Evolutionary conservation across 1,140 invertebrate genomes (phyloP), one percentile per base, ranked within the genome.

Genomic region (Diploscapter pachys): DNA sequence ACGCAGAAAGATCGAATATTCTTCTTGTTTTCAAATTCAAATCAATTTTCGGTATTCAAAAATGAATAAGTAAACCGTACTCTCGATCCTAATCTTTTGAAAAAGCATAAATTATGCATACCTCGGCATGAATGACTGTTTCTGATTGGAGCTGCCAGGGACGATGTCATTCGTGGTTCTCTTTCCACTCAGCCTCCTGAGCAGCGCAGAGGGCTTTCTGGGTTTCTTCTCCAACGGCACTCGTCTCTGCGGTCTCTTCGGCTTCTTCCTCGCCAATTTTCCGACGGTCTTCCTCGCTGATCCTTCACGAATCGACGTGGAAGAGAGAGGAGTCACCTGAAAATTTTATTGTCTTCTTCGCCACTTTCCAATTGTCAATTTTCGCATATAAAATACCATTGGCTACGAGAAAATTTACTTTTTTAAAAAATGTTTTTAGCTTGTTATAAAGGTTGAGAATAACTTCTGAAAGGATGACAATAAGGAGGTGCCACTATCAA

Each of bases 111-210:
- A 31, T 31, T 31, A 31, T 31, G 78, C 82, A 55, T 78, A 83
- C 67, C 83, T 73, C 9, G 83, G 83, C 75, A 85, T 85, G 71
- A 85, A 85, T 50, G 83, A 81, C 62, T 85, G 83, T 67, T 85
- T 85, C 66, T 85, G 83, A 48, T 77, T 79, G 3, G 84, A 85
- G 71, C 79, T 80, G n/a, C 82, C 82, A 0, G 83, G 83, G n/a
- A 85, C 80, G 62, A 85, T 83, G 61, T 85, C 83, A 3, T 75
- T 80, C 4, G 79, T 76, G 13, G 65, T 73, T 13, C 84, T 73
- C 68, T 85, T 84, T 11, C 83, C 83, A 73, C 82, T 85, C 0
- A 84, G 65, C 48, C 83, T 63, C 51, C 83, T 59, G 51, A 81
- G 66, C 64, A 85, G 63, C 9, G 84, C 72, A 5, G 84, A 83